A percentile compares a stretch with the other conserved stretches of the same genome.
These are phyloP conservation scores for Gadopsis marmoratus DNA, from an alignment of 2,797 vertebrate species.

Conservation along the genomic window DNA sequence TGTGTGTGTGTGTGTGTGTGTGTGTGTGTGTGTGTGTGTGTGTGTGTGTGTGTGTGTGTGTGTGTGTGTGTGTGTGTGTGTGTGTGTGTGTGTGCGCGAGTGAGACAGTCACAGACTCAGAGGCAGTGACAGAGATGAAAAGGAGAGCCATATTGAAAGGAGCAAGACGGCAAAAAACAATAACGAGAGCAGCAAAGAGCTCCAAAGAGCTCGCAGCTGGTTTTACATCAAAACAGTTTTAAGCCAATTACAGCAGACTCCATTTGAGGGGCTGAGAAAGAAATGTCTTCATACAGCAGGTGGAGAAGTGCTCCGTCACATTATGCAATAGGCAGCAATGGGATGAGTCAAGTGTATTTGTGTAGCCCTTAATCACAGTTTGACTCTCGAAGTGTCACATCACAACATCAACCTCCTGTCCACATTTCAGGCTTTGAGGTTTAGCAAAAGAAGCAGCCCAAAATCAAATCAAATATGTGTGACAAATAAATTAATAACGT, in stretches of 20 bases:
- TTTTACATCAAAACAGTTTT: conserved; percentile 63
- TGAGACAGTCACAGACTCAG: conserved; percentile 16
- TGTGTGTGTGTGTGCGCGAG: conserved; percentile 1
- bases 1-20: too few relatives aligned
- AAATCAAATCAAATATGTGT: neutral
- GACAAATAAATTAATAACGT: neutral
- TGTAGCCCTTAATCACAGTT: conserved; percentile 33
- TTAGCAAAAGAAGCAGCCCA: neutral
- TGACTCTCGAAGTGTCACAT: conserved; percentile 13
- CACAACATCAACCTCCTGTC: neutral
- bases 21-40: too few relatives aligned
- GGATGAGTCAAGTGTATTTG: conserved; percentile 51
- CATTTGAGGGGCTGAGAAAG: conserved; percentile 38
- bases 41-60: conserved; percentile 11
- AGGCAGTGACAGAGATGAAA: conserved; percentile 56
- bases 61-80: neutral
- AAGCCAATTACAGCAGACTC: conserved; percentile 50
- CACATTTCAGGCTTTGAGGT: neutral
- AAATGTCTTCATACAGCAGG: conserved; percentile 44
- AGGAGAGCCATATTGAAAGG: conserved; percentile 45
- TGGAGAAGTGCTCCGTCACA: conserved; percentile 49
- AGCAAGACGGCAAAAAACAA: conserved; percentile 63
- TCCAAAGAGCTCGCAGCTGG: conserved; percentile 61
- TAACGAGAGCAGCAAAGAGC: conserved; percentile 55
- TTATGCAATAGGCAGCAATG: conserved; percentile 42